phyloP scores from a whole-genome alignment of 2,888 invertebrate genomes.

The Siphlonurus alternatus region DNA sequence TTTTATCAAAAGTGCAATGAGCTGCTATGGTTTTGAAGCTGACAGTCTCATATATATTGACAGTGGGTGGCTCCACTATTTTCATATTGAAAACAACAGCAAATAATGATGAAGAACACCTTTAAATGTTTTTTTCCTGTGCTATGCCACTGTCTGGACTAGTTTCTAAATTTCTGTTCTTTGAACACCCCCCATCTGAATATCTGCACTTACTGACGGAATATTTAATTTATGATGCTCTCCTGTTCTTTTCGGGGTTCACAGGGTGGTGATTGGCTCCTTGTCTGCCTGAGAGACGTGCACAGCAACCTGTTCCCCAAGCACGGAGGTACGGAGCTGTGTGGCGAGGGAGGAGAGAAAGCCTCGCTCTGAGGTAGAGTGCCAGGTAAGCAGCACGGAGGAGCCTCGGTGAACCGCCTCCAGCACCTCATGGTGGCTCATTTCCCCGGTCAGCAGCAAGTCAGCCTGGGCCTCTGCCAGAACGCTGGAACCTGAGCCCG shows the following conservation, averaged over 20 bases:
- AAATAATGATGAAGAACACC: background rate
- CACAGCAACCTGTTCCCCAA: background rate
- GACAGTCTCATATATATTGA: too few relatives aligned
- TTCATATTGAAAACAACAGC: too few relatives aligned
- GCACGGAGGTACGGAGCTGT: constrained; percentile 29
- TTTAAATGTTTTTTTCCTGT: background rate
- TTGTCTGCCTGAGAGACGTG: background rate
- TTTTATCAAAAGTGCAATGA: too few relatives aligned
- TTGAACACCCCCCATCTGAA: too few relatives aligned
- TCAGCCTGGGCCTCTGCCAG: constrained; percentile 54
- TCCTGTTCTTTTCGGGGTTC: background rate
- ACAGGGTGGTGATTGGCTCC: background rate
- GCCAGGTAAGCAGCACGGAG: constrained; percentile 76
- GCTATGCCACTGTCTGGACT: too few relatives aligned
- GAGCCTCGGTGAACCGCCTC: constrained; percentile 66
- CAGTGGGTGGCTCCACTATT: too few relatives aligned
- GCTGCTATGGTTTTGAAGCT: too few relatives aligned
- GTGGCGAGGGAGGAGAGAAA: constrained; percentile 35
- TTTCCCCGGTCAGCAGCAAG: constrained; percentile 75
- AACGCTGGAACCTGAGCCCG: constrained; percentile 73
- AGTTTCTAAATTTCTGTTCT: background rate
- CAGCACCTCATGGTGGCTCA: constrained; percentile 86
- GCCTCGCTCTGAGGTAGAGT: constrained; percentile 86
- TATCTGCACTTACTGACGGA: too few relatives aligned
- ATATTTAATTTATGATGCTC: background rate